These are phyloP conservation scores for Lithophane leautieri DNA, from an alignment of 2,888 invertebrate genomes.

Conservation along the genomic window DNA sequence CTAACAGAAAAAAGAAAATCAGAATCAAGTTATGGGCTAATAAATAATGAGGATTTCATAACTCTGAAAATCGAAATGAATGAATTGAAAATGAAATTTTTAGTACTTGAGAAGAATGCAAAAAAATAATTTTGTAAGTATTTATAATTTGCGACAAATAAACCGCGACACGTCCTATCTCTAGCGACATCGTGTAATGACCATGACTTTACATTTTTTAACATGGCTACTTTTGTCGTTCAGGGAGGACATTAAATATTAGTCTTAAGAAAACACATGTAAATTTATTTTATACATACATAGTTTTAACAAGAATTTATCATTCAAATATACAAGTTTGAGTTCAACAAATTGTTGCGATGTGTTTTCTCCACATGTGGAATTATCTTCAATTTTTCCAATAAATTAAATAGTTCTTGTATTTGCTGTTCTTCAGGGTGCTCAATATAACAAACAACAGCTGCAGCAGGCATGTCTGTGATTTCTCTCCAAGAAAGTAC, in stretches of 20 bases:
- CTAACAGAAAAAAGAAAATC: background rate
- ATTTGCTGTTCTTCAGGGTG: slow-evolving; percentile 80
- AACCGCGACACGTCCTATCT: background rate
- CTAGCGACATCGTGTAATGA: background rate
- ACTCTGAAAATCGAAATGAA: background rate
- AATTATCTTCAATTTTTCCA: slow-evolving; percentile 78
- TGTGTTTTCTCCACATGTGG: slow-evolving; percentile 66
- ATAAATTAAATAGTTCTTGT: slow-evolving; percentile 76
- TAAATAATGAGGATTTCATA: no score
- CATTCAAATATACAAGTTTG: slow-evolving; percentile 85
- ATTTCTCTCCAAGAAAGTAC: slow-evolving; percentile 82
- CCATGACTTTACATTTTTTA: background rate
- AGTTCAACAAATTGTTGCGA: slow-evolving; percentile 74
- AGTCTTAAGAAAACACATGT: background rate
- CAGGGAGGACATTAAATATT: background rate
- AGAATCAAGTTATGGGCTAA: no score
- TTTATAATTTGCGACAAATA: background rate
- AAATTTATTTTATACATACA: background rate
- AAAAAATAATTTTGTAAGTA: no score
- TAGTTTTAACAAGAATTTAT: background rate
- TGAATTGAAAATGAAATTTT: background rate
- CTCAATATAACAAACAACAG: slow-evolving; percentile 81
- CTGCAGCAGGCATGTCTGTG: slow-evolving; percentile 75
- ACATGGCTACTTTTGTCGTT: background rate
- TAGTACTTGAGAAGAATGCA: background rate